Percentiles rank a stretch among this genome's conserved stretches.
phyloP scores from a whole-genome alignment of 2,113 vertebrate species.

The Genyomyrus donnyi region DNA sequence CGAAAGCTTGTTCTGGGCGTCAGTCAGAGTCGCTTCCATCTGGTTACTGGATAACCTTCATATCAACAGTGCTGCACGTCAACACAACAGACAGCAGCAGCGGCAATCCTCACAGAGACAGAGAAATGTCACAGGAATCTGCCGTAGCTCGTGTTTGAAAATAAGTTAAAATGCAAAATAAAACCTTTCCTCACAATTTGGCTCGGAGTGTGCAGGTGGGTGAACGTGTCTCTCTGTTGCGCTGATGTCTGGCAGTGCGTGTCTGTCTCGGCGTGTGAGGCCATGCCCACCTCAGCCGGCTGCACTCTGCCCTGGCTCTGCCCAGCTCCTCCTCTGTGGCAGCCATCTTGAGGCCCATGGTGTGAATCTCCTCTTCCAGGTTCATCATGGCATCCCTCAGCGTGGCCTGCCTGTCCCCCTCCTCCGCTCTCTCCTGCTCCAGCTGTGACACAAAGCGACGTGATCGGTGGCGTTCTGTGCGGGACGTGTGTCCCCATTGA shows the following conservation, averaged over 20 bases:
- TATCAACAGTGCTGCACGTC: neutral
- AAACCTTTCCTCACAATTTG: neutral
- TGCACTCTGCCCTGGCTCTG: conserved; percentile 57
- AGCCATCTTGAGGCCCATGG: conserved; percentile 52
- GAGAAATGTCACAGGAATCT: neutral
- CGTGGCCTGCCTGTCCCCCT: conserved; percentile 38
- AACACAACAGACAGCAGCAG: neutral
- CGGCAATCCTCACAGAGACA: neutral
- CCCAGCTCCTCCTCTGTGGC: conserved; percentile 59
- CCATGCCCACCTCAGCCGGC: conserved; percentile 54
- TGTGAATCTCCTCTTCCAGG: conserved; percentile 67
- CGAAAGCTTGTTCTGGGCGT: conserved; percentile 57
- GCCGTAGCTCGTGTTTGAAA: neutral
- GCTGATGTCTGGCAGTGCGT: neutral
- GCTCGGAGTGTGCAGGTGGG: neutral
- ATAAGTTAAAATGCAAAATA: neutral
- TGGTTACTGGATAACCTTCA: conserved; percentile 63
- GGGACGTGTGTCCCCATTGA: too few relatives aligned
- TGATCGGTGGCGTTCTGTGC: neutral
- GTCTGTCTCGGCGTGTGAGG: neutral
- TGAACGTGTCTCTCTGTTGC: neutral
- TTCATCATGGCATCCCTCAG: conserved; percentile 60
- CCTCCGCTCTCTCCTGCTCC: conserved; percentile 13
- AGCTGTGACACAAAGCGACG: neutral
- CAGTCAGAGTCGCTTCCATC: conserved; percentile 59